Evolutionary conservation across 1,140 invertebrate genomes (phyloP).

Genomic region (Phenacoccus solenopsis): DNA sequence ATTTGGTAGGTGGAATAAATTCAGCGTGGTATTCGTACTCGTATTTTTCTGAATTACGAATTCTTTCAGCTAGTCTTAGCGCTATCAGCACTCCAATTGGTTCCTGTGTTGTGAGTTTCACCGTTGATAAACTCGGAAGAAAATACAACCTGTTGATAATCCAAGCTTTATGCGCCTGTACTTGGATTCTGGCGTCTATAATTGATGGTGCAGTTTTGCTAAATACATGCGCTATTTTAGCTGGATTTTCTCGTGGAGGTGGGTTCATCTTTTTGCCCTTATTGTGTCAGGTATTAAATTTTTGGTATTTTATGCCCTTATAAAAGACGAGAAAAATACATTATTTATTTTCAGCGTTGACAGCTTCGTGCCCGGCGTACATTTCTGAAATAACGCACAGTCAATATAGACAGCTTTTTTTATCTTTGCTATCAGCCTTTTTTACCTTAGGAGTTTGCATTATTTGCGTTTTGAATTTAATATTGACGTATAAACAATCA

Average conservation of each 20-base stretch:
- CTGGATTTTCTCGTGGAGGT: not conserved
- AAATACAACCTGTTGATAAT: not conserved
- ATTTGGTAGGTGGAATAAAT: too few relatives aligned
- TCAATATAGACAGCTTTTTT: not conserved
- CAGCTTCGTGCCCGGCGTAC: not conserved
- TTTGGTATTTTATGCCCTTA: too few relatives aligned
- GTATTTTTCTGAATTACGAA: too few relatives aligned
- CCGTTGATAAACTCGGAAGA: not conserved
- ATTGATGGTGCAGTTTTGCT: not conserved
- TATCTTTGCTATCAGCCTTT: not conserved
- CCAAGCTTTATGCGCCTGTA: not conserved
- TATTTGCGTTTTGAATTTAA: not conserved
- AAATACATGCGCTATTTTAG: not conserved
- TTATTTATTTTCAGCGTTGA: constrained; percentile 3
- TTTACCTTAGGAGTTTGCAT: not conserved
- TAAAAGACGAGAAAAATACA: too few relatives aligned
- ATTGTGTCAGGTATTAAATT: too few relatives aligned
- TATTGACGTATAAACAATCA: not conserved
- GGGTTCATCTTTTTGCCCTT: too few relatives aligned
- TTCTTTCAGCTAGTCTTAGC: not conserved
- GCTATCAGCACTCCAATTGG: not conserved
- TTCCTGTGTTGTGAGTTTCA: not conserved
- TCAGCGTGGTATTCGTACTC: too few relatives aligned
- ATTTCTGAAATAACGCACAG: not conserved
- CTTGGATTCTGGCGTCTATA: not conserved